Evolutionary conservation across 1,140 invertebrate genomes (phyloP), one percentile per base, ranked within the genome.

Genomic region (Zophobas morio): DNA sequence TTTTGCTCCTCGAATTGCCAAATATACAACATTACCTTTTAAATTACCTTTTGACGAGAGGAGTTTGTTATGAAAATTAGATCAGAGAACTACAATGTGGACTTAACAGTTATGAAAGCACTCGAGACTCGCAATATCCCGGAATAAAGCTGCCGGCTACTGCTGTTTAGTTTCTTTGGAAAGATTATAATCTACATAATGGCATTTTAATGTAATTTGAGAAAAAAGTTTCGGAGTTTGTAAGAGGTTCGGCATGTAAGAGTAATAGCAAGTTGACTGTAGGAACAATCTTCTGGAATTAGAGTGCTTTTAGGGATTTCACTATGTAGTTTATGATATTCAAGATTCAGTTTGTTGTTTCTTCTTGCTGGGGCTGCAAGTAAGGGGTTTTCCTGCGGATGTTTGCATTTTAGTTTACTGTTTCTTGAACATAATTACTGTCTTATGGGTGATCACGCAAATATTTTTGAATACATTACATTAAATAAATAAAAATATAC

Each of bases 101-200:
- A 51, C 49, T 51, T 20, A 51, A 51, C 49, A 51, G 49, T 6
- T 51, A 51, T 51, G 49, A 20, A 51, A 20, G 49, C 49, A 46
- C 42, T 46, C 6, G 3, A 46, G 42, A 2, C 49, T 51, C 49
- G 49, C 47, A 51, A 20, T 20, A 20, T 51, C 49, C 2, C 20
- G 4, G 49, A 51, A 20, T 20, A 51, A 51, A 4, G 37, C 36
- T 36, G 49, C 8, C 33, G 54, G 54, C 60, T 66, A 42, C 33
- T 49, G 51, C 49, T 73, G 49, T 73, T 54, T 73, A 73, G 47
- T 42, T 72, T 72, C 70, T 73, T 73, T 73, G 54, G 40, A 54
- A 70, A 73, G 71, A 73, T 73, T 73, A 51, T 73, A 73, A 73
- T 73, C 71, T 73, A 54, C 71, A 73, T 73, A 73, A 73, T 73